Evolutionary conservation across 2,888 invertebrate species (phyloP).

Genomic region (Nezara viridula): DNA sequence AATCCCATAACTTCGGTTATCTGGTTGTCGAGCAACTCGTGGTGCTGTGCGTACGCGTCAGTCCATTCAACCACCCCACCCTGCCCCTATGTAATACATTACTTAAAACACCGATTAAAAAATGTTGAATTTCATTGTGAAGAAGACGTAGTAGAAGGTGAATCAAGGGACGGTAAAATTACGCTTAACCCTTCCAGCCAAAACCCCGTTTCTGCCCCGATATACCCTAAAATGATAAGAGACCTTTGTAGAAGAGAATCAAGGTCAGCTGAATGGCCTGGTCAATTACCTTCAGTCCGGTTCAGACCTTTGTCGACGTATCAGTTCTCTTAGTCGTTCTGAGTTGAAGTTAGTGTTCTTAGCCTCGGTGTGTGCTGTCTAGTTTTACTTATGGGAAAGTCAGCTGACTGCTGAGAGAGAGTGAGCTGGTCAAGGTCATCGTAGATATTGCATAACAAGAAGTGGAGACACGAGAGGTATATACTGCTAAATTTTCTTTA

Average conservation of each 20-base stretch:
- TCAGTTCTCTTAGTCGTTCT: not conserved
- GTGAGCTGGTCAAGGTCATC: not conserved
- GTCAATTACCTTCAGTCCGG: not conserved
- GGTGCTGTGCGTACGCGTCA: too few species aligned
- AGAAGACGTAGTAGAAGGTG: too few species aligned
- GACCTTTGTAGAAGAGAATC: not conserved
- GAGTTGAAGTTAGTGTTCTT: not conserved
- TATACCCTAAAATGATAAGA: not conserved
- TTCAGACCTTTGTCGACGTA: not conserved
- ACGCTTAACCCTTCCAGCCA: too few species aligned
- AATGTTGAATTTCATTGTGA: too few species aligned
- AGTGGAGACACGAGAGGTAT: not conserved
- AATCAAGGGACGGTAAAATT: too few species aligned
- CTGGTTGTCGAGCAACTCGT: too few species aligned
- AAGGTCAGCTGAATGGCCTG: not conserved
- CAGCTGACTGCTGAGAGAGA: not conserved
- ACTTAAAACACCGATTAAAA: too few species aligned
- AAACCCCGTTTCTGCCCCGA: too few species aligned
- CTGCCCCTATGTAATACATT: too few species aligned
- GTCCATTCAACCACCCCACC: too few species aligned
- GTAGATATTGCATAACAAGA: not conserved
- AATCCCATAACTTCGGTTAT: too few species aligned
- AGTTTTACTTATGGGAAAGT: not conserved
- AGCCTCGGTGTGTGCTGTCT: not conserved
- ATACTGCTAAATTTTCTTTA: not conserved